These are phyloP conservation scores for Papio anubis DNA, from an alignment of 2,113 vertebrate species.

Conservation along the genomic window DNA sequence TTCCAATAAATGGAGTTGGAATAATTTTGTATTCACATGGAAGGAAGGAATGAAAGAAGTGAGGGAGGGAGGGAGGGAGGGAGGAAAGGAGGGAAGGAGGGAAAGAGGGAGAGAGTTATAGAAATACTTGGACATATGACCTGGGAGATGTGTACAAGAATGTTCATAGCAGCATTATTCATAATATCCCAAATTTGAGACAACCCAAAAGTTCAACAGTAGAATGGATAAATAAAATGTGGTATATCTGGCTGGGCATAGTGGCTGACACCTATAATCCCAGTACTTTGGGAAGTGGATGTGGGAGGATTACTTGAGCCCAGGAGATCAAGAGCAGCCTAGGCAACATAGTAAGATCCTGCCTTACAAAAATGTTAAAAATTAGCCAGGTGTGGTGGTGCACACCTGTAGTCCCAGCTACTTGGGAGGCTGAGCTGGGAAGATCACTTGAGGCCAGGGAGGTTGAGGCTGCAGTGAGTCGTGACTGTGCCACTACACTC, in stretches of 20 bases:
- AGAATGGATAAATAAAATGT: conserved; percentile 34
- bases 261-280: too few relatives aligned
- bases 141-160: conserved; percentile 15
- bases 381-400: too few relatives aligned
- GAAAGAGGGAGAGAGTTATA: background rate
- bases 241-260: background rate
- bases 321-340: too few relatives aligned
- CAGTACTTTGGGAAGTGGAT: too few relatives aligned
- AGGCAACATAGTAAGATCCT: too few relatives aligned
- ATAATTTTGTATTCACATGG: background rate
- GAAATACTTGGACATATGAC: conserved; percentile 14
- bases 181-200: conserved; percentile 42
- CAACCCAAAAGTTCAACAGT: background rate
- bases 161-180: conserved; percentile 8
- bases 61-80: background rate
- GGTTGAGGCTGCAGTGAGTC: too few relatives aligned
- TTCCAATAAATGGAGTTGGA: background rate
- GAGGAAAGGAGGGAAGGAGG: background rate
- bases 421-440: too few relatives aligned
- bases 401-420: too few relatives aligned
- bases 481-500: too few relatives aligned
- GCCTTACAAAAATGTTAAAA: too few relatives aligned
- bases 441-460: too few relatives aligned
- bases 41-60: background rate
- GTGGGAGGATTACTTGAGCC: too few relatives aligned